Base-by-base conservation (phyloP, 2,888 invertebrate species). In the Junonia oenone region DNA sequence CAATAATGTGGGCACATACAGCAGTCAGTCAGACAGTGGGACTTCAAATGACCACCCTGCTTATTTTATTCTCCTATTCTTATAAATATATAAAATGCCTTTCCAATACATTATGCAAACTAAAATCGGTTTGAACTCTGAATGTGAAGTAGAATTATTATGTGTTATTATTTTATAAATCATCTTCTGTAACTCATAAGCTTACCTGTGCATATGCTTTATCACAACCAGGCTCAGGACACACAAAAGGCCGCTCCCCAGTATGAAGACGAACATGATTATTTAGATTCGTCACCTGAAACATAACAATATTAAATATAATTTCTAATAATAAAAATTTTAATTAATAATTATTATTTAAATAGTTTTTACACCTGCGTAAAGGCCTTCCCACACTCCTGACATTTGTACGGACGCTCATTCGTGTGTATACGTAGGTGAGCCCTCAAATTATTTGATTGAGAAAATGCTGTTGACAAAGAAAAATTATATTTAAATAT, bases 131-230 rank as follows among this genome's bases (percentile, higher is more conserved):
- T n/a, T n/a, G n/a, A n/a, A n/a, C n/a, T n/a, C n/a, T n/a, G n/a
- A n/a, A n/a, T n/a, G n/a, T n/a, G n/a, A n/a, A n/a, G n/a, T n/a
- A n/a, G n/a, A n/a, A n/a, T n/a, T n/a, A n/a, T n/a, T n/a, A n/a
- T n/a, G n/a, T n/a, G n/a, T n/a, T n/a, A n/a, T n/a, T n/a, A n/a
- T n/a, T n/a, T n/a, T n/a, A n/a, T n/a, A n/a, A n/a, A n/a, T n/a
- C n/a, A n/a, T n/a, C n/a, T n/a, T n/a, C n/a, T n/a, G n/a, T n/a
- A n/a, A n/a, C n/a, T n/a, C n/a, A n/a, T n/a, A n/a, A n/a, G n/a
- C n/a, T n/a, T n/a, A 88, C 88, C 81, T 89, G 89, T 0, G 91
- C 91, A 58, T 88, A 91, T 0, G 91, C 91, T 70, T 90, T 91
- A 64, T 77, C 81, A 68, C 91, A 91, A 14, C 91, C 90, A 0